phyloP scores from a whole-genome alignment of 2,888 invertebrate genomes.

The Maniola hyperantus region DNA sequence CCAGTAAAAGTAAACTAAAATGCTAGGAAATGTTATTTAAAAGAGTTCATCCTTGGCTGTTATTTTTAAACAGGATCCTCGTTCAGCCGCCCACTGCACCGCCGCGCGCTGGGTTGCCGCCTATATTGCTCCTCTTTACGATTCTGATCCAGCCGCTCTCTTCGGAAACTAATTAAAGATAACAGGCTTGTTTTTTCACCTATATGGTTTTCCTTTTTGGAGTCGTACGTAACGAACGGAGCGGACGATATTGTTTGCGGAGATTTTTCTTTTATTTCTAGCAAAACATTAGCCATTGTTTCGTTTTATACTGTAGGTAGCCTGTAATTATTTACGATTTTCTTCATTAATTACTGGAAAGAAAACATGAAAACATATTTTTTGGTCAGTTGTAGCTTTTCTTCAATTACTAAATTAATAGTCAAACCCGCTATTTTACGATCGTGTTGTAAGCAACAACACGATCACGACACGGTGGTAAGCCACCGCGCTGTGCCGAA shows the following conservation, averaged over 20 bases:
- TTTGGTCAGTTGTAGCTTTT: background rate
- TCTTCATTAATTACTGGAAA: background rate
- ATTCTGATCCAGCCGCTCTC: slow-evolving; percentile 62
- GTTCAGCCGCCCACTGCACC: slow-evolving; percentile 47
- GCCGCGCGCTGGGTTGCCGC: no score
- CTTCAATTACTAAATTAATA: background rate
- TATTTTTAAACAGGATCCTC: slow-evolving; percentile 67
- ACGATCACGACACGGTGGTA: no score
- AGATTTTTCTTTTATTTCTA: slow-evolving; percentile 26
- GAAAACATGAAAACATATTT: background rate
- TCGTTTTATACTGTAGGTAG: slow-evolving; percentile 3
- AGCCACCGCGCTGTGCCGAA: no score
- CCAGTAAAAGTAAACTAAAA: no score
- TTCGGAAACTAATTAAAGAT: slow-evolving; percentile 75
- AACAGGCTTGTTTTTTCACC: slow-evolving; percentile 72
- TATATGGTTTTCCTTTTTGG: slow-evolving; percentile 60
- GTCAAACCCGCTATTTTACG: no score
- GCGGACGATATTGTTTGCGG: slow-evolving; percentile 29
- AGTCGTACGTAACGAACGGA: slow-evolving; percentile 24
- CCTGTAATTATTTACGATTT: background rate
- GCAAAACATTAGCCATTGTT: slow-evolving; percentile 12
- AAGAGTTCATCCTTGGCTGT: slow-evolving; percentile 34
- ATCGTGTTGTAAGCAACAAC: no score
- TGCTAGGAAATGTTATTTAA: slow-evolving; percentile 6
- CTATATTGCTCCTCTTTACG: slow-evolving; percentile 66